Evolutionary conservation across 2,888 invertebrate genomes (phyloP).

Genomic region (Thumatha senex): DNA sequence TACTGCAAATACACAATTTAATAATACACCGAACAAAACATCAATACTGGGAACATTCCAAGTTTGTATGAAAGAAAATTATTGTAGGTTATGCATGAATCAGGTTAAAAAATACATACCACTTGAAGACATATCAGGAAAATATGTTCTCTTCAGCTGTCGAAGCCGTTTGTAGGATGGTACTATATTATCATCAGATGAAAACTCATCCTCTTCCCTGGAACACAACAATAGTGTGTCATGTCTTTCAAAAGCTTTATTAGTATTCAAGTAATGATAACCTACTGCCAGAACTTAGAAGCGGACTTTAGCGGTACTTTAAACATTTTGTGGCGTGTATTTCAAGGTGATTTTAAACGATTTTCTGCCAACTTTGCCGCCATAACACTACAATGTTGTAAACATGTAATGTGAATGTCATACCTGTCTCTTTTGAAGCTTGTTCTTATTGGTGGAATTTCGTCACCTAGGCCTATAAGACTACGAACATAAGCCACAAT

Average conservation of each 20-base stretch:
- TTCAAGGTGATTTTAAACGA: conserved; percentile 24
- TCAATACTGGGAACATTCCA: no score
- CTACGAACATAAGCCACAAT: conserved; percentile 69
- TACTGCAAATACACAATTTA: no score
- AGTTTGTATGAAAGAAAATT: no score
- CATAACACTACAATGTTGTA: conserved; percentile 72
- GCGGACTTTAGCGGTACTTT: conserved; percentile 66
- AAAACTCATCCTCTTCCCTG: conserved; percentile 70
- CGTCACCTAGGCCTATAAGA: conserved; percentile 67
- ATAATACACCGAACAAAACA: no score
- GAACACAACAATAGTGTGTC: conserved; percentile 41
- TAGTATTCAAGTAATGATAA: conserved; percentile 11
- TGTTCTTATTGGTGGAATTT: conserved; percentile 52
- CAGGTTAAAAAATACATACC: conserved; percentile 43
- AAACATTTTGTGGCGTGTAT: conserved; percentile 50
- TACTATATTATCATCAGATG: conserved; percentile 62
- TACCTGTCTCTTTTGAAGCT: conserved; percentile 79
- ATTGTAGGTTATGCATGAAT: no score
- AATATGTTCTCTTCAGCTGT: conserved; percentile 60
- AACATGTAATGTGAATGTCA: conserved; percentile 75
- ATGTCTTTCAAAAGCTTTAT: background rate
- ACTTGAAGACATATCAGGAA: conserved; percentile 62
- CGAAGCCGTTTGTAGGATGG: conserved; percentile 69
- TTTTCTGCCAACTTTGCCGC: conserved; percentile 72
- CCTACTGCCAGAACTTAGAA: conserved; percentile 72